Evolutionary conservation across 2,888 invertebrate genomes (phyloP), one percentile per base, ranked within the genome.

Genomic region (Unio pictorum): DNA sequence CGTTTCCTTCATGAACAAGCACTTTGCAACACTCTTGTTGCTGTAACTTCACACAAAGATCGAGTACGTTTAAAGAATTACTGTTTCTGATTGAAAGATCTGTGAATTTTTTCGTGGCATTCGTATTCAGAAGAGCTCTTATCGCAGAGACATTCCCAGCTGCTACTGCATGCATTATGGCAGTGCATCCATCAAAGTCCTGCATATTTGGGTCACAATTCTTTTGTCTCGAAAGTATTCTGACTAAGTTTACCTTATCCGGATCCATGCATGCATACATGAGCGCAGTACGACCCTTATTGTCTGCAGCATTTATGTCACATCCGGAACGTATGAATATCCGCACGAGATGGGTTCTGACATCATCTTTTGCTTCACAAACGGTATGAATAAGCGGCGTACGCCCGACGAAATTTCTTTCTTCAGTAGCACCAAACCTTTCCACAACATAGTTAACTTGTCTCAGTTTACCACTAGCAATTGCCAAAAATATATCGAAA

Each of bases 241-340:
- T 70, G 3, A 84, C 82, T 8, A 82, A 71, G 61, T 86, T 84
- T 7, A 80, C 68, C 68, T 80, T 79, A 11, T 81, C 81, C 34
- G 71, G 59, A 62, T 84, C 82, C 83, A 83, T 82, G 55, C 82
- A 79, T 1, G 84, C 82, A 63, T 81, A 81, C 84, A 85, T 85
- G 64, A 86, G 72, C 23, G 82, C 82, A 11, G 80, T 82, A 20
- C 81, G 76, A 0, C 86, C 84, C 54, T 66, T 66, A n/a, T 72
- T 70, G 58, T 86, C 86, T 23, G 72, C 75, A 0, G 77, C 80
- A 68, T 84, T 84, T 28, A 84, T 80, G 76, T 85, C 81, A 77
- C 81, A 76, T 61, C 82, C 82, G 69, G 79, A 74, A 28, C 80
- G 78, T 28, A 86, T 60, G n/a, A 86, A 64, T 69, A 80, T 70